Evolutionary conservation across 1,140 invertebrate genomes (phyloP).

Genomic region (Gryllus bimaculatus): DNA sequence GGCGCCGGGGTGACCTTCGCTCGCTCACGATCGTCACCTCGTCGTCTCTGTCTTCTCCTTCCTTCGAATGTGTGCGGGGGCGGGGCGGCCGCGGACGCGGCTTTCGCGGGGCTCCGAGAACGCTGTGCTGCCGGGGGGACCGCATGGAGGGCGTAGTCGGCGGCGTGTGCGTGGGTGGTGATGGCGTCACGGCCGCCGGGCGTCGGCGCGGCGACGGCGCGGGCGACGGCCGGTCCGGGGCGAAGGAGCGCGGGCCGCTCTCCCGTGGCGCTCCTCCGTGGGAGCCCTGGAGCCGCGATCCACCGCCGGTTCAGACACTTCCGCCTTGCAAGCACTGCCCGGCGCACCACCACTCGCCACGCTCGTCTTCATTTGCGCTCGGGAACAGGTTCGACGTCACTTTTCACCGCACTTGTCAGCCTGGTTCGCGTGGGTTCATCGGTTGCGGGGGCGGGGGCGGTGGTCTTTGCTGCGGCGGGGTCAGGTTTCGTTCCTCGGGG

Average conservation of each 20-base stretch:
- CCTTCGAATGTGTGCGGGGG: no score
- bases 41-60: neutral
- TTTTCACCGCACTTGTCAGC: neutral
- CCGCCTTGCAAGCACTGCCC: slow-evolving; percentile 11
- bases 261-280: neutral
- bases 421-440: neutral
- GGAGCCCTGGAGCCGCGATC: neutral
- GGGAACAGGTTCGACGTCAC: neutral
- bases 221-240: no score
- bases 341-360: slow-evolving; percentile 3
- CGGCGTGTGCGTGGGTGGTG: neutral
- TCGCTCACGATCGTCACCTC: neutral
- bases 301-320: slow-evolving; percentile 23
- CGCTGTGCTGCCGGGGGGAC: no score
- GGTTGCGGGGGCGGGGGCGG: neutral
- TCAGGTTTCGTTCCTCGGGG: neutral
- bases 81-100: no score
- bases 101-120: no score
- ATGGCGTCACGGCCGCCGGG: no score
- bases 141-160: neutral
- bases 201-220: no score
- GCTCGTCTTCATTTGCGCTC: slow-evolving; percentile 8
- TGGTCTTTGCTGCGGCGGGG: neutral
- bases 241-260: neutral
- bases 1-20: neutral